phyloP scores from a whole-genome alignment of 2,113 vertebrate species.

The Myiopsitta monachus region DNA sequence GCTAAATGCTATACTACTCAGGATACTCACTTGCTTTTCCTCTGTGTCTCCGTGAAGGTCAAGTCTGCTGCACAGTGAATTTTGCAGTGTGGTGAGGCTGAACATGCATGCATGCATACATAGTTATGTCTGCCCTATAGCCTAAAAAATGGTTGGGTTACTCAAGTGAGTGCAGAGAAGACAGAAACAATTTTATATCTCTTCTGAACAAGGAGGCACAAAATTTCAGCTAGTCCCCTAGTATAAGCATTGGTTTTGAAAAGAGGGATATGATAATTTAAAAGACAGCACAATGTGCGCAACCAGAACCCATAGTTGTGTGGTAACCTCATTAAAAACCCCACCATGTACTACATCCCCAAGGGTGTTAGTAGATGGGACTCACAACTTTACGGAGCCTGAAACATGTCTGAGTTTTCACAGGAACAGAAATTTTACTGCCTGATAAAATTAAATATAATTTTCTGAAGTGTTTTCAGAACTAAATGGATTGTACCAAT shows the following conservation, averaged over 20 bases:
- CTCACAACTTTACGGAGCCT: neutral
- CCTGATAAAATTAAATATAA: neutral
- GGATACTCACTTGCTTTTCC: neutral
- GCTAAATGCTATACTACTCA: fast-evolving
- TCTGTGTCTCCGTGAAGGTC: neutral
- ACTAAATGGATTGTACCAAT: neutral
- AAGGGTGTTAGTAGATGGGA: neutral
- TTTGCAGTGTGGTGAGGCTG: neutral
- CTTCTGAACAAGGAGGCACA: neutral
- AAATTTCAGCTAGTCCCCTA: neutral
- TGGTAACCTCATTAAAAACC: neutral
- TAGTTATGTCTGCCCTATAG: neutral
- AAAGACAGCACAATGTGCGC: neutral
- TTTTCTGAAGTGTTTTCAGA: neutral
- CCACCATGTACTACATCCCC: neutral
- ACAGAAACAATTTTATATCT: neutral
- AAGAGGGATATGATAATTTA: neutral
- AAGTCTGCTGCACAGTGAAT: neutral
- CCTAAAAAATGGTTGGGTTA: neutral
- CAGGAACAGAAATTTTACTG: neutral
- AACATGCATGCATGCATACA: fast-evolving
- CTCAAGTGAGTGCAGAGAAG: neutral
- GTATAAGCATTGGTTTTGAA: neutral
- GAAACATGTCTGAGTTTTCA: neutral
- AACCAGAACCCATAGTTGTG: neutral